Evolutionary conservation across 2,797 vertebrate species (phyloP).

Genomic region (Poeciliopsis paucimaculata): DNA sequence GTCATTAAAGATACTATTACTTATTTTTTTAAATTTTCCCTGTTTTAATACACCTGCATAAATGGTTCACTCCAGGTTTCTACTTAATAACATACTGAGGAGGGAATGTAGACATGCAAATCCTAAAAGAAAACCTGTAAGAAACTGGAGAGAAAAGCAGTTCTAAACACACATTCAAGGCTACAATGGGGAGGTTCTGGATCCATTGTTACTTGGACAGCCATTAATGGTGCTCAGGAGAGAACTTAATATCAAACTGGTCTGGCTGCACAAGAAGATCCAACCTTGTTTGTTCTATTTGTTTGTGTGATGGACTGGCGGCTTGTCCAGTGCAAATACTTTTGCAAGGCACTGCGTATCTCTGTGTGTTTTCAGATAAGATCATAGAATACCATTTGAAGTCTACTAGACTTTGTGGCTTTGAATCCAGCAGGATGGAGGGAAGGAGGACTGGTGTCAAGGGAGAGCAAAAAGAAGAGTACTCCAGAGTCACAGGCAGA

Average conservation of each 20-base stretch:
- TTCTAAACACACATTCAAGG: not conserved
- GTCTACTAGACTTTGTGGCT: conserved; percentile 32
- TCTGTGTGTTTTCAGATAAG: conserved; percentile 3
- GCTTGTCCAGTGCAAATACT: not conserved
- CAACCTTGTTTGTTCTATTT: not conserved
- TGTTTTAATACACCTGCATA: not conserved
- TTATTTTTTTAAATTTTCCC: not conserved
- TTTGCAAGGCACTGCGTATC: not conserved
- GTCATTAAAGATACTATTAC: not conserved
- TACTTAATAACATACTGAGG: not conserved
- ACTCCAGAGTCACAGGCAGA: conserved; percentile 41
- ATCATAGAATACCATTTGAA: conserved; percentile 61
- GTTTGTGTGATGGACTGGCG: not conserved
- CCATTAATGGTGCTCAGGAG: not conserved
- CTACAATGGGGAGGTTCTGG: not conserved
- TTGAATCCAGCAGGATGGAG: conserved; percentile 55
- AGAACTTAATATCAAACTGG: not conserved
- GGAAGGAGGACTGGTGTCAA: conserved; percentile 33
- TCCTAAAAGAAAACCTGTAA: not conserved
- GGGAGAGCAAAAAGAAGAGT: conserved; percentile 53
- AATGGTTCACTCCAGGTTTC: not conserved
- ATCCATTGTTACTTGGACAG: conserved; percentile 15
- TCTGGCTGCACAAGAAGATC: not conserved
- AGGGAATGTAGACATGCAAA: not conserved
- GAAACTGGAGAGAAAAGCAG: not conserved